Evolutionary conservation across 1,140 invertebrate species (phyloP).

Genomic region (Hyphantria cunea): DNA sequence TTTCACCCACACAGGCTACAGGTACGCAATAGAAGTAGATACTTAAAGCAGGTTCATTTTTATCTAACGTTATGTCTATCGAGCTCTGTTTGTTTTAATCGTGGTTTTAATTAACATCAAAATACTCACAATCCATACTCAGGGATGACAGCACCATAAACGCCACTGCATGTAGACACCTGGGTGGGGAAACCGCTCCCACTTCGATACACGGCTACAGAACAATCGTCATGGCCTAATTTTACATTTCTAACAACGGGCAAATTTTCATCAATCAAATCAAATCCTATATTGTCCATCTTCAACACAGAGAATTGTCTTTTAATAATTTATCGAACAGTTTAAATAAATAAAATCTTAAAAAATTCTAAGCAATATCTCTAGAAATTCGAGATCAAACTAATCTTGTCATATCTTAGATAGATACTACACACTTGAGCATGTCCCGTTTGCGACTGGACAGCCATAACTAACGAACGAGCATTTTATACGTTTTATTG

Average conservation of each 20-base stretch:
- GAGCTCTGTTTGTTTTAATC: too few relatives aligned
- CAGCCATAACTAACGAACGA: conserved; percentile 28
- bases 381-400: too few relatives aligned
- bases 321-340: too few relatives aligned
- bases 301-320: neutral
- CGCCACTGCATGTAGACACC: neutral
- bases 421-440: too few relatives aligned
- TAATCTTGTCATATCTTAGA: too few relatives aligned
- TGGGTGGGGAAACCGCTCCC: neutral
- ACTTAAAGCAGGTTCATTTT: too few relatives aligned
- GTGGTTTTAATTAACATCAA: too few relatives aligned
- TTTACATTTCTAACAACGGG: conserved; percentile 22
- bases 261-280: conserved; percentile 38
- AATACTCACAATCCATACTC: conserved; percentile 40
- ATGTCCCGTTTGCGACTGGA: conserved; percentile 30
- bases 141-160: conserved; percentile 24
- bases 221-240: conserved; percentile 6
- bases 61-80: too few relatives aligned
- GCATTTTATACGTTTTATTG: conserved; percentile 41
- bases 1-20: too few relatives aligned
- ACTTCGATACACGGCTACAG: conserved; percentile 33
- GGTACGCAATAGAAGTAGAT: too few relatives aligned
- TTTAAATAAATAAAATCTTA: too few relatives aligned
- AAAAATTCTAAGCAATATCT: too few relatives aligned
- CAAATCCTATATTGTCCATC: conserved; percentile 54